A percentile compares a stretch with the other conserved stretches of the same genome.
These are phyloP conservation scores for Pocillopora meandrina DNA, from an alignment of 92 coral and sea anemone genomes.

Conservation along the genomic window DNA sequence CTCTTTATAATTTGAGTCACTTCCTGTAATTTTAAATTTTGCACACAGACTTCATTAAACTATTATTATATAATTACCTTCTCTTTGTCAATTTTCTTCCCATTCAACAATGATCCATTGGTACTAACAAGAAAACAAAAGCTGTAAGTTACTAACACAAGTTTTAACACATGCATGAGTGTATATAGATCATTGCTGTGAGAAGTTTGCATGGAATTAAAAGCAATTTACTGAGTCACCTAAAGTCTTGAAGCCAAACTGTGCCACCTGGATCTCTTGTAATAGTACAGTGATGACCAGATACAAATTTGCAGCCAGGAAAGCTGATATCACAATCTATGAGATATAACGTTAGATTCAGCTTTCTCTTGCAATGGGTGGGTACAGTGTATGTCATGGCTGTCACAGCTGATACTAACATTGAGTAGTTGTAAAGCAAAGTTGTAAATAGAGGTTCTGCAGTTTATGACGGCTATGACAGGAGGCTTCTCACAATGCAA, in stretches of 20 bases:
- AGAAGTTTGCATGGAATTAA: no score
- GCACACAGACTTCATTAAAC: no score
- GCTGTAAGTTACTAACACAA: neutral
- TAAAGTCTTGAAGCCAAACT: slow-evolving; percentile 84
- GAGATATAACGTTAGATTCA: neutral
- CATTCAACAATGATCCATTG: slow-evolving; percentile 94
- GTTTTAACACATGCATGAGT: no score
- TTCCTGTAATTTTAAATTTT: no score
- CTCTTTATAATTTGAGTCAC: no score
- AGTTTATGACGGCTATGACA: neutral
- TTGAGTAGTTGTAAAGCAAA: neutral
- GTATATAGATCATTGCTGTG: no score
- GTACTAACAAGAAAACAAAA: slow-evolving; percentile 59
- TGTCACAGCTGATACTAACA: neutral
- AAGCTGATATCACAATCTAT: slow-evolving; percentile 82
- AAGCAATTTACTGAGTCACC: slow-evolving; percentile 48
- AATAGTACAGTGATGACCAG: slow-evolving; percentile 74
- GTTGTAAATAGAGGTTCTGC: no score
- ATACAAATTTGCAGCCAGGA: slow-evolving; percentile 69
- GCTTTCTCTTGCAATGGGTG: neutral
- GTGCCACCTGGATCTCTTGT: slow-evolving; percentile 69
- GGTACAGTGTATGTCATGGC: neutral
- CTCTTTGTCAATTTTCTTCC: slow-evolving; percentile 71
- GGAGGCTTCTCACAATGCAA: neutral
- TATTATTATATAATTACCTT: slow-evolving; percentile 48